Conservation (phyloP, 1,140 invertebrate genomes). For the Cyrtorhinus lividipennis region DNA sequence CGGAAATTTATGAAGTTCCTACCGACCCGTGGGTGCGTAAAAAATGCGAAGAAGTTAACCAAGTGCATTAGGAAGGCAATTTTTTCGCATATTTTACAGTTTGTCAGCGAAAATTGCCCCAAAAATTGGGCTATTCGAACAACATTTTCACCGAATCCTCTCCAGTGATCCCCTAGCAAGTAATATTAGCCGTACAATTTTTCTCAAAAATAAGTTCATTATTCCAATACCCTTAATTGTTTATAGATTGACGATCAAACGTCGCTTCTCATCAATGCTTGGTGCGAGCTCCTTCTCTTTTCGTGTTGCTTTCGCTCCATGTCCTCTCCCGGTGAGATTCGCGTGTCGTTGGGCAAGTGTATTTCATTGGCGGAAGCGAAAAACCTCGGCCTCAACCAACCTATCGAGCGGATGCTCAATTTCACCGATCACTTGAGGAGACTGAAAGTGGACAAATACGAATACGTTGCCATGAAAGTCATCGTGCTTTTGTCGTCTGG, state of each 20-base stretch:
- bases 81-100: no score
- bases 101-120: no score
- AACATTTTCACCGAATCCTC: no score
- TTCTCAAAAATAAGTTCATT: no score
- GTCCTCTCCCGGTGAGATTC: slow-evolving; percentile 69
- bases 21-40: background rate
- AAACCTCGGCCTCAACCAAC: slow-evolving; percentile 54
- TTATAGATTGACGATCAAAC: slow-evolving; percentile 89
- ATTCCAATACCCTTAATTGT: no score
- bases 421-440: slow-evolving; percentile 82
- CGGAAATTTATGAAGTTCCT: background rate
- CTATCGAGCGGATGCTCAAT: slow-evolving; percentile 85
- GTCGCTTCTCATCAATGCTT: slow-evolving; percentile 88
- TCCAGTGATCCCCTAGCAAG: no score
- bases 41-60: background rate
- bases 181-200: no score
- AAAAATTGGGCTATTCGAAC: no score
- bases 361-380: slow-evolving; percentile 60
- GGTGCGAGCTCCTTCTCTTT: slow-evolving; percentile 88
- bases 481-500: slow-evolving; percentile 85
- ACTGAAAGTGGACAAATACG: slow-evolving; percentile 84
- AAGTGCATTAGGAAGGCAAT: no score
- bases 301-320: slow-evolving; percentile 84
- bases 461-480: slow-evolving; percentile 94
- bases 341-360: slow-evolving; percentile 58